These are phyloP conservation scores for Hybognathus amarus DNA, from an alignment of 2,797 vertebrate genomes.

Conservation along the genomic window DNA sequence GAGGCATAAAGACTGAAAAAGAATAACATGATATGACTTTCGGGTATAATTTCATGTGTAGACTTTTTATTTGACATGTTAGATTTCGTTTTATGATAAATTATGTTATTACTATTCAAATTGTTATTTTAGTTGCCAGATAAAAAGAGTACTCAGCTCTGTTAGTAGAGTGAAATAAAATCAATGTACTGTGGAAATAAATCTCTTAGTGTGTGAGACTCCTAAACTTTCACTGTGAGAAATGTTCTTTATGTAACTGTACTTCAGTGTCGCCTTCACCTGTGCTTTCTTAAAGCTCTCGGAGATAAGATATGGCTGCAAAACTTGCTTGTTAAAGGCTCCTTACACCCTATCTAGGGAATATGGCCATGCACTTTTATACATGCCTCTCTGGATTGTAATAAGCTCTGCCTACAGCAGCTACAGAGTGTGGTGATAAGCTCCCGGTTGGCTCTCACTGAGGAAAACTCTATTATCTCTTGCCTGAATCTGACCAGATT, in stretches of 20 bases:
- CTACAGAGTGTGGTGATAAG: constrained; percentile 31
- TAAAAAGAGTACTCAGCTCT: constrained; percentile 2
- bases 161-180: constrained; percentile 25
- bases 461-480: constrained; percentile 42
- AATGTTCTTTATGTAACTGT: constrained; percentile 21
- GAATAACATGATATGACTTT: not conserved
- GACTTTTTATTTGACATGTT: not conserved
- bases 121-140: constrained; percentile 1
- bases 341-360: constrained; percentile 35
- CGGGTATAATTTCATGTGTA: not conserved
- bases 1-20: not conserved
- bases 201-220: not conserved
- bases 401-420: constrained; percentile 37
- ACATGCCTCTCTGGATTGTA: constrained; percentile 39
- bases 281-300: constrained; percentile 24
- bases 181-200: constrained; percentile 25
- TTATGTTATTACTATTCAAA: constrained; percentile 1
- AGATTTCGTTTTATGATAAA: not conserved
- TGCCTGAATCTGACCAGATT: constrained; percentile 38
- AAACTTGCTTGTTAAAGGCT: constrained; percentile 42
- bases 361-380: constrained; percentile 41
- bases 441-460: constrained; percentile 45
- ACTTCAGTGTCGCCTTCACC: constrained; percentile 23
- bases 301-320: constrained; percentile 26
- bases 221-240: not conserved